Conservation (phyloP, 2,888 invertebrate genomes). For the Serripes groenlandicus region DNA sequence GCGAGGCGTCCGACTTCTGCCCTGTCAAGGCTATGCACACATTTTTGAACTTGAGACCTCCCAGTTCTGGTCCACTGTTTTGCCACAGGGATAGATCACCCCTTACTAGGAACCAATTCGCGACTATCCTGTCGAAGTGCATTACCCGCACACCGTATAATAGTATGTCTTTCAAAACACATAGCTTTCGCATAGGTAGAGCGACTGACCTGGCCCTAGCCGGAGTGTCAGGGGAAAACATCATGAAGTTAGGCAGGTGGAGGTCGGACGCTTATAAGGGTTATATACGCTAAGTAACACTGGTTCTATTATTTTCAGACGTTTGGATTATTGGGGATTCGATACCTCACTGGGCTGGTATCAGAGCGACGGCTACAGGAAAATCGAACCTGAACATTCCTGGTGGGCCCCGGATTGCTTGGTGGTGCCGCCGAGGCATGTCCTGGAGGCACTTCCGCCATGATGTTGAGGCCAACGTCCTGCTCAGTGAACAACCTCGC, state of each 20-base stretch:
- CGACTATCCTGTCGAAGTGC: conserved; percentile 28
- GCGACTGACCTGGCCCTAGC: conserved; percentile 37
- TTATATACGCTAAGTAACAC: conserved; percentile 30
- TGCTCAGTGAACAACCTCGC: too few relatives aligned
- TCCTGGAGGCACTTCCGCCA: too few relatives aligned
- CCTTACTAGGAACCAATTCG: conserved; percentile 36
- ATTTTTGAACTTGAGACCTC: background rate
- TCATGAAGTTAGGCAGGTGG: conserved; percentile 44
- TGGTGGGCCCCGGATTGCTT: too few relatives aligned
- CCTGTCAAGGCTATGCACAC: background rate
- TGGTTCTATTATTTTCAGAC: too few relatives aligned
- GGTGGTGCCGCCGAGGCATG: too few relatives aligned
- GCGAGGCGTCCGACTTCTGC: background rate
- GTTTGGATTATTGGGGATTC: too few relatives aligned
- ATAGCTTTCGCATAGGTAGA: conserved; percentile 48
- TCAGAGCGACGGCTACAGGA: too few relatives aligned
- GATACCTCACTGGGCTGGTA: too few relatives aligned
- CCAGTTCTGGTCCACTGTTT: background rate
- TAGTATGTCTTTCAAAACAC: background rate
- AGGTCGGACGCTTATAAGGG: conserved; percentile 12
- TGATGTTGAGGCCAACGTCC: too few relatives aligned
- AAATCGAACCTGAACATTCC: too few relatives aligned
- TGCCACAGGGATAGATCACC: conserved; percentile 24
- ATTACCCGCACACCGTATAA: background rate
- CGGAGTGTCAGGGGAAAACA: conserved; percentile 19